Evolutionary conservation across 2,113 vertebrate genomes (phyloP), one percentile per base, ranked within the genome.

Genomic region (Seriola dumerili): DNA sequence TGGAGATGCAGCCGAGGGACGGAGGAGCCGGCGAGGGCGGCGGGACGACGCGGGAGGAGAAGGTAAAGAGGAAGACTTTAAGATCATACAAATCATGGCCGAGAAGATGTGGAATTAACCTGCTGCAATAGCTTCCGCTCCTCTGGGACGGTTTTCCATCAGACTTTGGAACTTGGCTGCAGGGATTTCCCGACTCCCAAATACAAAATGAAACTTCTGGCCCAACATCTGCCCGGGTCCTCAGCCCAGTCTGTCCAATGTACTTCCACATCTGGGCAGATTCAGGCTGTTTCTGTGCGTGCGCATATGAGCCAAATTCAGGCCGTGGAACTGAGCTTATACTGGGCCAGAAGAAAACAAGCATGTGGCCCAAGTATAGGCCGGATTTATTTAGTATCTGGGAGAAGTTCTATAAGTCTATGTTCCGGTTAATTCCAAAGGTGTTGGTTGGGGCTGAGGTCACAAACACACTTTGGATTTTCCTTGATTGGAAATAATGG

Each of bases 1-100:
- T 99, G 91, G 98, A 97, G 92, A 95, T 99, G 96, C 98, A 98
- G 93, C 97, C 98, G n/a, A 88, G 91, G 1, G 95, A 97, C 69
- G 82, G 90, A 71, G 96, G 88, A 3, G 23, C 12, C 0, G 92
- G 95, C 0, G 95, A 96, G 0, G 96, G 96, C 34, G 91, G 81
- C 0, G 90, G 89, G 0, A 83, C 72, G 3, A 94, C 94, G 0
- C 86, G 94, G 1, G 97, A 99, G 62, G 97, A 99, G 69, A 98
- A 95, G 97, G 98, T 99, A 89, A 74, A 44, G 12, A n/a, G 0
- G 2, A 57, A 3, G 11, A 16, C 17, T 48, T 42, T 29, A 2
- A 29, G 29, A 8, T 38, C 38, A 38, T 8, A 38, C 10, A 29
- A 29, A 57, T 12, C 54, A 13, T 3, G 8, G 52, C 4, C 19